Conservation (phyloP, 1,140 invertebrate genomes). For the Drosophila mayri region DNA sequence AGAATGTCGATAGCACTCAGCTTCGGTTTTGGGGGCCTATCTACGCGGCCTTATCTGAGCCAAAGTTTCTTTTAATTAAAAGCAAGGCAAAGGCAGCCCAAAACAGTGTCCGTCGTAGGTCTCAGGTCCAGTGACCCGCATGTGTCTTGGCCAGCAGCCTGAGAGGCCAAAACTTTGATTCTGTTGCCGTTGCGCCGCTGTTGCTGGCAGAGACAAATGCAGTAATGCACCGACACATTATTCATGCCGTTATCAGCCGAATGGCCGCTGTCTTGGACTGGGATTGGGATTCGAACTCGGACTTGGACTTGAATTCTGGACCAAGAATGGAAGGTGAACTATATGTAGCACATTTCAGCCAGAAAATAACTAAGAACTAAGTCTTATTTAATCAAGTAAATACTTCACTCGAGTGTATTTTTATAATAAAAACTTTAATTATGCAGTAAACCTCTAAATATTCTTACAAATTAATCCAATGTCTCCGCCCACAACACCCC, state of each 20-base stretch:
- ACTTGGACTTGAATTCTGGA: conserved; percentile 27
- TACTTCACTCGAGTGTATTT: not conserved
- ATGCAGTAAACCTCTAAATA: not conserved
- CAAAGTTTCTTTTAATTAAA: conserved; percentile 84
- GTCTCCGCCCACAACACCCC: not conserved
- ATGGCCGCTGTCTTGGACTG: conserved; percentile 51
- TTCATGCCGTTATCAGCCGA: conserved; percentile 79
- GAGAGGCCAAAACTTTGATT: conserved; percentile 15
- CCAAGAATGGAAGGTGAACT: conserved; percentile 32
- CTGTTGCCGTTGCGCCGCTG: conserved; percentile 8
- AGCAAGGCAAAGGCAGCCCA: conserved; percentile 58
- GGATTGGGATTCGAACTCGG: conserved; percentile 18
- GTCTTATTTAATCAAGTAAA: not conserved
- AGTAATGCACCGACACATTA: conserved; percentile 82
- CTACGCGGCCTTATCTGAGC: conserved; percentile 72
- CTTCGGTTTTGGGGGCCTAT: conserved; percentile 47
- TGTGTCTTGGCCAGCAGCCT: conserved; percentile 54
- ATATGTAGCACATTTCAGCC: conserved; percentile 20
- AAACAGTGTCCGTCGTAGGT: conserved; percentile 48
- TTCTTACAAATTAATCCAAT: not conserved
- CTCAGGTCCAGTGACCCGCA: conserved; percentile 76
- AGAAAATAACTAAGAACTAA: not conserved
- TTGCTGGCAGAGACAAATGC: conserved; percentile 72
- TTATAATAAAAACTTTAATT: not conserved
- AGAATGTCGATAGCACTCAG: conserved; percentile 63